Evolutionary conservation across 2,888 invertebrate species (phyloP), one percentile per base, ranked within the genome.

Genomic region (Malachius bipustulatus): DNA sequence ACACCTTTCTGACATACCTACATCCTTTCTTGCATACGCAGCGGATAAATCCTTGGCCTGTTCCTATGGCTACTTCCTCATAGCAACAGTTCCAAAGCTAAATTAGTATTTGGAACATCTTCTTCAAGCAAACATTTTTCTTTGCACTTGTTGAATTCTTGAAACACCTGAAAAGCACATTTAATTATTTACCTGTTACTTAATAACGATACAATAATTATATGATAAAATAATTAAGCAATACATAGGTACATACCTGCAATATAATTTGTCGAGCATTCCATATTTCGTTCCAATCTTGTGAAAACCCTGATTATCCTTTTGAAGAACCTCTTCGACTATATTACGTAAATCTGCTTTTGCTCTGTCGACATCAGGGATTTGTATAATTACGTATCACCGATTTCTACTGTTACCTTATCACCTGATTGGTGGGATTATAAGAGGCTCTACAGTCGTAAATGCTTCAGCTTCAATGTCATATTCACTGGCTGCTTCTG

Each of bases 321-420:
- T 19, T 8, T 19, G 6, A 19, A 19, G 24, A 6, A 19, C 24
- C 16, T 47, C 44, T 41, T 35, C 47, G 36, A 47, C 40, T 29
- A 48, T 41, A 40, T 48, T 47, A 32, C 41, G 38, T 14, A 45
- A 41, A 35, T 43, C 41, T 36, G 33, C 39, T 44, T 42, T 46
- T 36, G 35, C 41, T 37, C 35, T 45, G 33, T 48, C 45, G 19
- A 48, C 42, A 40, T 47, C 46, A 28, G 46, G 46, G 41, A 46
- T 43, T 26, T 36, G 40, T 40, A 48, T 35, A 36, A 34, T 47
- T n/a, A 48, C 39, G 34, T 44, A 48, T 36, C 34, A 33, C 42
- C 39, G 30, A 41, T 41, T 29, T 31, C 30, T 31, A 28, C 16
- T 44, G 38, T 41, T 32, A 44, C 39, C 38, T 19, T 19, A 8